Evolutionary conservation across 53 echinoderm and acorn worm genomes (phyloP).

Genomic region (Astropecten irregularis): DNA sequence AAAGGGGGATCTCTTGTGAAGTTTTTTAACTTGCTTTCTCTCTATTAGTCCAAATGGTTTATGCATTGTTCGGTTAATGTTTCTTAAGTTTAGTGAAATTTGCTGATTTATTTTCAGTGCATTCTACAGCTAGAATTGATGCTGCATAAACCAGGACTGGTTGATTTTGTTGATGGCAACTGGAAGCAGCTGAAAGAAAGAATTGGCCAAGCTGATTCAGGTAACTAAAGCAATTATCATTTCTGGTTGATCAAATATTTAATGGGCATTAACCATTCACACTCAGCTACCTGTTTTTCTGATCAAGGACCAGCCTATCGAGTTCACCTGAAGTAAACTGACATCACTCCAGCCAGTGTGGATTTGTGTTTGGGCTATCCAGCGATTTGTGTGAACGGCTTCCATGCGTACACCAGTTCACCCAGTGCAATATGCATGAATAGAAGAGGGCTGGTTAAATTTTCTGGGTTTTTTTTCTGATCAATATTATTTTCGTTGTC

Average conservation of each 20-base stretch:
- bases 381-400: slow-evolving; percentile 22
- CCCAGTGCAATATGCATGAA: not conserved
- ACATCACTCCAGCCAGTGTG: slow-evolving; percentile 3
- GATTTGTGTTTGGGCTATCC: slow-evolving; percentile 20
- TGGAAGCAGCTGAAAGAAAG: slow-evolving; percentile 33
- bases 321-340: slow-evolving; percentile 32
- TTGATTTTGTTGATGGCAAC: slow-evolving; percentile 29
- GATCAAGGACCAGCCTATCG: slow-evolving; percentile 16
- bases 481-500: not conserved
- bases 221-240: slow-evolving; percentile 26
- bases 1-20: not conserved
- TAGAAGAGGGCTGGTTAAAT: not conserved
- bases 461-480: not conserved
- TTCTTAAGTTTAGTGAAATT: slow-evolving; percentile 24
- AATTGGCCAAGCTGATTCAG: slow-evolving; percentile 29
- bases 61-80: slow-evolving; percentile 23
- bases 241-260: slow-evolving; percentile 1
- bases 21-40: slow-evolving; percentile 21
- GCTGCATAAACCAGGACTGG: slow-evolving; percentile 27
- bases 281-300: slow-evolving; percentile 9
- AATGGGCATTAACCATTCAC: slow-evolving; percentile 21
- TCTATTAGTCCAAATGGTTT: slow-evolving; percentile 22
- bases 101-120: slow-evolving; percentile 35
- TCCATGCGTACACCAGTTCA: slow-evolving; percentile 13
- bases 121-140: slow-evolving; percentile 30